phyloP scores from a whole-genome alignment of 2,113 vertebrate species.

The Hippolais icterina region DNA sequence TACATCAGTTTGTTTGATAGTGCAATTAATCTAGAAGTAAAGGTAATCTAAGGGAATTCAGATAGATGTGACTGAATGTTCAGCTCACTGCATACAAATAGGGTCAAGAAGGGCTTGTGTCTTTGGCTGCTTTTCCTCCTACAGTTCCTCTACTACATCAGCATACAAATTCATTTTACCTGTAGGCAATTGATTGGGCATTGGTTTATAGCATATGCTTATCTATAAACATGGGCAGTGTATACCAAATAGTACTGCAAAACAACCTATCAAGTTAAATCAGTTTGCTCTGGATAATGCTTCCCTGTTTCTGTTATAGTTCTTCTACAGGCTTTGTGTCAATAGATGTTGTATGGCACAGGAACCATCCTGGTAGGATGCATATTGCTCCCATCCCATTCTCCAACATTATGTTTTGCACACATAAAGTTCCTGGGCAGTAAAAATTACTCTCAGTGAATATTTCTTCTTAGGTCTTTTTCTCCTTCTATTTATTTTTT shows the following conservation, averaged over 20 bases:
- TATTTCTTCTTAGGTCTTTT: neutral
- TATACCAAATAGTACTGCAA: neutral
- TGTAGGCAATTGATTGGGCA: neutral
- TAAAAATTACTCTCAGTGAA: neutral
- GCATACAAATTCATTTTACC: neutral
- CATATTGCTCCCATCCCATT: neutral
- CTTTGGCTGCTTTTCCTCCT: neutral
- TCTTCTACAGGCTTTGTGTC: neutral
- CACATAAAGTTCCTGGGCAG: neutral
- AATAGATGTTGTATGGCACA: neutral
- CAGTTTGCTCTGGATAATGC: neutral
- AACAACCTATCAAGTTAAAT: neutral
- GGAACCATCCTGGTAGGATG: fast-evolving
- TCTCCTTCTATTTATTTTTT: neutral
- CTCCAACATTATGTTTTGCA: neutral
- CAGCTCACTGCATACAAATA: neutral
- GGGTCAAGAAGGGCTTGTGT: neutral
- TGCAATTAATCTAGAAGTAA: neutral
- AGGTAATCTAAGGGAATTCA: neutral
- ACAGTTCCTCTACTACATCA: neutral
- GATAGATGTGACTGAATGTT: neutral
- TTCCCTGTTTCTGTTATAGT: neutral
- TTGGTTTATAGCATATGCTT: neutral
- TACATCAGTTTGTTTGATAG: neutral
- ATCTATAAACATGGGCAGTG: neutral